Conservation (phyloP, 1,140 invertebrate genomes). For the Cydia pomonella region DNA sequence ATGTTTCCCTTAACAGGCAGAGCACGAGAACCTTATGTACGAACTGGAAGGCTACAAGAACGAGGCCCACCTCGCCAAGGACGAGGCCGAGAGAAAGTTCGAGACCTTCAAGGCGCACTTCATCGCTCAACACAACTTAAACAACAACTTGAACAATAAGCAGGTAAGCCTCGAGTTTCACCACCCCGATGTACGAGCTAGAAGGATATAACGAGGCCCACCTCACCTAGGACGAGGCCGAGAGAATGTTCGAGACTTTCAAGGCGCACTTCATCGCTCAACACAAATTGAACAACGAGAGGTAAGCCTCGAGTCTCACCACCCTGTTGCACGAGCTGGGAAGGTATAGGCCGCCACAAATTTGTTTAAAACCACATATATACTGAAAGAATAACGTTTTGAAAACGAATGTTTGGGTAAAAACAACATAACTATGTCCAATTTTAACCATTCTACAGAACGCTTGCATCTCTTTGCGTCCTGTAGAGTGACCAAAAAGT, state of each 20-base stretch:
- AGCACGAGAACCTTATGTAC: slow-evolving; percentile 59
- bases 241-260: slow-evolving; percentile 69
- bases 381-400: no score
- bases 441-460: no score
- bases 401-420: no score
- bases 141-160: slow-evolving; percentile 60
- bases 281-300: slow-evolving; percentile 60
- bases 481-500: no score
- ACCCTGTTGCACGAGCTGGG: slow-evolving; percentile 56
- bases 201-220: slow-evolving; percentile 66
- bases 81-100: slow-evolving; percentile 68
- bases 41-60: slow-evolving; percentile 69
- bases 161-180: slow-evolving; percentile 41
- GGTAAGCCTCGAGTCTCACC: slow-evolving; percentile 36
- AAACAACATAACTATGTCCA: no score
- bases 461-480: no score
- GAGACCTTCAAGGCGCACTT: slow-evolving; percentile 71
- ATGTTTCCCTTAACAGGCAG: slow-evolving; percentile 49
- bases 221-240: slow-evolving; percentile 63
- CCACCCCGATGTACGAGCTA: slow-evolving; percentile 51
- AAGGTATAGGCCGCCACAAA: slow-evolving; percentile 49
- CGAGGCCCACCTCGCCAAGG: slow-evolving; percentile 61
- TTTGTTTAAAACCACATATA: background rate
- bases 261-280: slow-evolving; percentile 70
- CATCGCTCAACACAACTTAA: slow-evolving; percentile 64